Base-by-base conservation (phyloP, 1,140 invertebrate genomes). In the Druon quercuslanigerum region DNA sequence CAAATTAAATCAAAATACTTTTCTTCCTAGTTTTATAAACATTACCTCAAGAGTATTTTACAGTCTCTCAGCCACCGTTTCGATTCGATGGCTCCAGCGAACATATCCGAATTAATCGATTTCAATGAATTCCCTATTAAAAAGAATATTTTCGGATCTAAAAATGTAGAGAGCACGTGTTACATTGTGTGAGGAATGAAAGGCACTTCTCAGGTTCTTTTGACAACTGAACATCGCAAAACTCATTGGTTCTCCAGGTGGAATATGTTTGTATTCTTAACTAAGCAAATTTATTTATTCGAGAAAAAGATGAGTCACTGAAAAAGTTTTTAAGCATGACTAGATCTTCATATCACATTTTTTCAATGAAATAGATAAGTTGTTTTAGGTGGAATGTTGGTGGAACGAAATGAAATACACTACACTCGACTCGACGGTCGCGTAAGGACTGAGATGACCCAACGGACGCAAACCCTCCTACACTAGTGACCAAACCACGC, bases 11-110 rank as follows among this genome's bases (percentile, higher is more conserved):
- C 54, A 13, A 56, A 51, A 54, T 71, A 50, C 17, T 19, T 71
- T 11, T 60, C 14, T 56, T 51, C 46, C 3, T 72, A 56, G 33
- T 20, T 17, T 40, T 52, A 70, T 52, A 56, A 51, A 25, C 20
- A 76, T 87, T 91, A 92, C 91, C 90, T 91, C 72, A 89, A 19
- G 8, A 90, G 79, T 71, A 90, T 84, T 77, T 79, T 87, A 82
- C 89, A 90, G 79, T 92, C 90, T 76, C 89, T 88, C 56, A 84
- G 84, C 91, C 91, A 92, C 80, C 90, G 86, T 87, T 92, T 92
- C 20, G 90, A 88, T 73, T 92, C 91, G 57, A 80, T 83, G 16
- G 88, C 91, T 74, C 85, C 86, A 66, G 90, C 90, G 80, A 92
- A 92, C 91, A 92, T 92, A 25, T 74, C 87, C 19, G 9, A 52